phyloP scores from a whole-genome alignment of 1,140 invertebrate species.

The Sinonovacula constricta region DNA sequence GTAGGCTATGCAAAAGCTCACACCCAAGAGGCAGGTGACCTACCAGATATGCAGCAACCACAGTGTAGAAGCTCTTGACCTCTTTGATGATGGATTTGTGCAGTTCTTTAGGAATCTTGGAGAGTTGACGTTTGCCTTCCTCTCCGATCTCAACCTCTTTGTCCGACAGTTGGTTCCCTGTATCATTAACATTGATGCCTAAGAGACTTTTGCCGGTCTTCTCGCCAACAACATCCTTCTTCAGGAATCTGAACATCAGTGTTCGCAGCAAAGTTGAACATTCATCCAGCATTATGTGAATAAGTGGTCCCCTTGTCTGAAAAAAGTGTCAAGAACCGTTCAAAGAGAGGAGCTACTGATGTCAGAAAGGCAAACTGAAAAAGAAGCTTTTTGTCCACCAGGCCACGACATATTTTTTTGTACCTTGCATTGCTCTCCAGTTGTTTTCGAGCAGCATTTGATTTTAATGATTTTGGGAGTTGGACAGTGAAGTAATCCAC shows the following conservation, averaged over 20 bases:
- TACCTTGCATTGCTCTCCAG: conserved; percentile 37
- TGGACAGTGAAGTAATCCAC: conserved; percentile 29
- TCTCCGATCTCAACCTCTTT: conserved; percentile 34
- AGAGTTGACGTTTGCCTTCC: conserved; percentile 19
- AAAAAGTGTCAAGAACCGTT: too few relatives aligned
- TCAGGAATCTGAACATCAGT: too few relatives aligned
- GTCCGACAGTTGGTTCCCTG: conserved; percentile 19
- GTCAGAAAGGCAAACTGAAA: conserved; percentile 51
- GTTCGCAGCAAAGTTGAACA: conserved; percentile 14
- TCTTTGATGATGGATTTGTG: conserved; percentile 8
- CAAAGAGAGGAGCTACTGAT: conserved; percentile 20
- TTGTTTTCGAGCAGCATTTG: conserved; percentile 19
- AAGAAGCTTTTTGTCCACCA: conserved; percentile 18
- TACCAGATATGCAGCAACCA: conserved; percentile 19
- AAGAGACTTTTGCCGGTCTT: conserved; percentile 1
- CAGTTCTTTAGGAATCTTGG: conserved; percentile 26
- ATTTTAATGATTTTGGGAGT: conserved; percentile 40
- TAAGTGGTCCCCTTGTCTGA: conserved; percentile 43
- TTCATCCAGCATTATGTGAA: conserved; percentile 52
- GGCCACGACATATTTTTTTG: too few relatives aligned
- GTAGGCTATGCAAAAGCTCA: conserved; percentile 14
- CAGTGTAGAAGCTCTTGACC: conserved; percentile 22
- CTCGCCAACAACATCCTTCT: conserved; percentile 9
- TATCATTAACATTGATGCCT: too few relatives aligned
- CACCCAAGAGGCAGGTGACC: conserved; percentile 5